Evolutionary conservation across 1,140 invertebrate genomes (phyloP), one percentile per base, ranked within the genome.

Genomic region (Cotesia glomerata): DNA sequence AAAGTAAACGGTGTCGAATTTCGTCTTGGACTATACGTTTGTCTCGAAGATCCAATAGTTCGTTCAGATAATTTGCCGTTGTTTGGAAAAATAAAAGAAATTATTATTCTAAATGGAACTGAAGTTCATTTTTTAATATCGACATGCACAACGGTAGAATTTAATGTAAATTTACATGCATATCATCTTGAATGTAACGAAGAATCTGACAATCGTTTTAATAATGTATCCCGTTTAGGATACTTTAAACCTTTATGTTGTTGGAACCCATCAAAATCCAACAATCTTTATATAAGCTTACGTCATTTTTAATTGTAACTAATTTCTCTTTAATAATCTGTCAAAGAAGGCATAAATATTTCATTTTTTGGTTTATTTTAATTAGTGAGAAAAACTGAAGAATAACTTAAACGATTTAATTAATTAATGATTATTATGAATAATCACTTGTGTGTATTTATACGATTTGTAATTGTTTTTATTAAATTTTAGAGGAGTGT

Each of bases 71-170:
- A 68, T 49, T 16, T 68, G 45, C 51, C 51, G 4, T 13, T 68
- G 4, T 68, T 68, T 52, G 66, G 66, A 16, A 16, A n/a, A 4
- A 39, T 69, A 5, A 69, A 69, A 58, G 51, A 69, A 58, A 68
- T 54, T 26, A 54, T 68, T 56, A 14, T 68, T 2, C 9, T 56
- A 5, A 18, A 5, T 32, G n/a, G 34, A 0, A 64, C 13, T 39
- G 69, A 64, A 34, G 51, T 71, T 5, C 65, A 52, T 65, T 32
- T 71, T 34, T 18, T 32, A 11, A 71, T 14, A 8, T 35, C 7
- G 2, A 7, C n/a, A 1, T 63, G 69, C 8, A 63, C 36, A 63
- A 8, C 5, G 16, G 7, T 11, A 8, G 18, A 26, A 39, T 71
- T 71, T 52, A 9, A 62, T 36, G 13, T 13, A 13, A n/a, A 54